phyloP scores from a whole-genome alignment of 2,797 vertebrate genomes.

The Lutjanus argentimaculatus region DNA sequence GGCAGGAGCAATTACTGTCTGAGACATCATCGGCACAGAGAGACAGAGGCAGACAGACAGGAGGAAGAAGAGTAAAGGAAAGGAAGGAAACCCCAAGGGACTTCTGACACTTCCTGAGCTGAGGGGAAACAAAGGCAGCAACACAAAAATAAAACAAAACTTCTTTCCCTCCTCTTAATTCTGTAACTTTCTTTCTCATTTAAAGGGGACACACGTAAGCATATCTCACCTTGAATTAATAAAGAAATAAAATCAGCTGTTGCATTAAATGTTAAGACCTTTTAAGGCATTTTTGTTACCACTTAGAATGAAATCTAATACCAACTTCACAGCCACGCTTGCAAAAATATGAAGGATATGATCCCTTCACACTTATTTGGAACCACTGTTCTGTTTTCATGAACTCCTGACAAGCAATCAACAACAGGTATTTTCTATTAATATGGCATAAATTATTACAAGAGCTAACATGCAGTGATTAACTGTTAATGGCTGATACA shows the following conservation, averaged over 20 bases:
- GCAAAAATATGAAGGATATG: too few species aligned
- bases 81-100: constrained; percentile 16
- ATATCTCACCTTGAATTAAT: not conserved
- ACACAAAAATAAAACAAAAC: not conserved
- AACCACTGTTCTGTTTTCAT: not conserved
- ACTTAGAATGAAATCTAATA: too few species aligned
- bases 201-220: not conserved
- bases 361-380: not conserved
- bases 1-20: constrained; percentile 38
- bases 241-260: not conserved
- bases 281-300: too few species aligned
- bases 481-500: not conserved
- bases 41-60: not conserved
- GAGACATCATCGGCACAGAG: constrained; percentile 25
- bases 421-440: not conserved
- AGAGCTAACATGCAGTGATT: not conserved
- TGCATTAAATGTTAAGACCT: too few species aligned
- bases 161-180: not conserved
- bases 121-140: not conserved
- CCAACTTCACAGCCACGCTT: too few species aligned
- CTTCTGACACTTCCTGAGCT: constrained; percentile 1
- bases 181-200: not conserved
- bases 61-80: not conserved
- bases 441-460: not conserved
- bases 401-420: not conserved